Percentiles rank a stretch among this genome's conserved stretches.
phyloP scores from a whole-genome alignment of 2,113 vertebrate genomes.

The Strix uralensis region DNA sequence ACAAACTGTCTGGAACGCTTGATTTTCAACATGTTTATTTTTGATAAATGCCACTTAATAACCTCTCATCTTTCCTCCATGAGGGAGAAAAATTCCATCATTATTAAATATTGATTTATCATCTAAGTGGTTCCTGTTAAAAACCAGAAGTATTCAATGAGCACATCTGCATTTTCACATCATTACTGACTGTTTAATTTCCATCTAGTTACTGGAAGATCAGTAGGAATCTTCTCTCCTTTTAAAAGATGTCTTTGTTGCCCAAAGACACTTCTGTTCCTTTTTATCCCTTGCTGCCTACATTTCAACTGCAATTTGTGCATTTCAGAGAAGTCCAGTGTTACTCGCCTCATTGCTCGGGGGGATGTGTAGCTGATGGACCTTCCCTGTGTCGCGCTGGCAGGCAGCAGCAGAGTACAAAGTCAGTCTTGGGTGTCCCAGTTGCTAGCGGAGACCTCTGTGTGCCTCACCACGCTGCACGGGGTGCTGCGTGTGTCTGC shows the following conservation, averaged over 20 bases:
- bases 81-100: background rate
- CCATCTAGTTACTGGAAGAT: background rate
- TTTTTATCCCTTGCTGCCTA: background rate
- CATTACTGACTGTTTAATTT: background rate
- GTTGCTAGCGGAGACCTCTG: background rate
- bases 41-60: slow-evolving; percentile 45
- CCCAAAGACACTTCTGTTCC: background rate
- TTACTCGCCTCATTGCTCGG: background rate
- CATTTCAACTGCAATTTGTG: background rate
- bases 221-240: background rate
- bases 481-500: background rate
- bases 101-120: slow-evolving; percentile 46
- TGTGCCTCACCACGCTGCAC: background rate
- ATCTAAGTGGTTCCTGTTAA: background rate
- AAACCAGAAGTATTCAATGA: background rate
- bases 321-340: background rate
- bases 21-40: slow-evolving; percentile 19
- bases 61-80: background rate
- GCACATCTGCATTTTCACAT: background rate
- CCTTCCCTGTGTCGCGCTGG: rapidly evolving
- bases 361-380: background rate
- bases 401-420: background rate
- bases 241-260: background rate
- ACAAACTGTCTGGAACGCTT: background rate
- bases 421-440: background rate